phyloP scores from a whole-genome alignment of 30 jellyfish, hydroid and myxozoan genomes.

The Pelagia noctiluca region DNA sequence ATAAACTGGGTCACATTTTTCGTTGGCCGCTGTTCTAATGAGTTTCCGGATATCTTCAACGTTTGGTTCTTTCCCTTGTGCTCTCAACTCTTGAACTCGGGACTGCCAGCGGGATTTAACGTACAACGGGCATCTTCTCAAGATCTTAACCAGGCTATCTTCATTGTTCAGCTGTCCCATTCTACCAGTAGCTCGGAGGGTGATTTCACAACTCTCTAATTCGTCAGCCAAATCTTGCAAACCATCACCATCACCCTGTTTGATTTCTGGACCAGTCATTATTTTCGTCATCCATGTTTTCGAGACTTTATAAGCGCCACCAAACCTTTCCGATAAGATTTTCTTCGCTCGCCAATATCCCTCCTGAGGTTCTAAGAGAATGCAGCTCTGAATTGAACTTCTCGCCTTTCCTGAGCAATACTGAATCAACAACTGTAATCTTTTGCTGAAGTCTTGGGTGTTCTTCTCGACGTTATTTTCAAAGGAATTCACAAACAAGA shows the following conservation, averaged over 20 bases:
- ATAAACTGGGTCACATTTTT: slow-evolving; percentile 54
- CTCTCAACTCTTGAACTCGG: slow-evolving; percentile 35
- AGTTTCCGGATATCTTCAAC: slow-evolving; percentile 47
- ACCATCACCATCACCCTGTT: slow-evolving; percentile 36
- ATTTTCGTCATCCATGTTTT: neutral
- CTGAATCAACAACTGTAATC: slow-evolving; percentile 40
- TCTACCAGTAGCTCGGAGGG: slow-evolving; percentile 51
- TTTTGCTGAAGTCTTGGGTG: slow-evolving; percentile 36
- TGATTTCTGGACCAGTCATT: neutral
- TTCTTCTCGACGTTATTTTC: slow-evolving; percentile 33
- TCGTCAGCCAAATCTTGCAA: slow-evolving; percentile 55
- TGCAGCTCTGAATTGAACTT: slow-evolving; percentile 38
- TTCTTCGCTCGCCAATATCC: slow-evolving; percentile 45
- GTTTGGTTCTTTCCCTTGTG: slow-evolving; percentile 38
- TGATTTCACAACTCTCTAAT: slow-evolving; percentile 38
- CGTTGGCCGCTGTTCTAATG: slow-evolving; percentile 27
- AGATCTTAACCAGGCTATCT: slow-evolving; percentile 34
- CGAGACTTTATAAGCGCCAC: slow-evolving; percentile 13
- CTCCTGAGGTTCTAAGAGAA: slow-evolving; percentile 23
- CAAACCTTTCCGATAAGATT: slow-evolving; percentile 54
- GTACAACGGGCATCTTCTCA: slow-evolving; percentile 42
- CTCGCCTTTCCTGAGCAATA: slow-evolving; percentile 54
- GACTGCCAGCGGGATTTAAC: slow-evolving; percentile 61
- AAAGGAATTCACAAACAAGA: slow-evolving; percentile 26
- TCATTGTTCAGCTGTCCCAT: slow-evolving; percentile 31